Evolutionary conservation across 64 coral and sea anemone genomes (phyloP).

Genomic region (Stichodactyla helianthus): DNA sequence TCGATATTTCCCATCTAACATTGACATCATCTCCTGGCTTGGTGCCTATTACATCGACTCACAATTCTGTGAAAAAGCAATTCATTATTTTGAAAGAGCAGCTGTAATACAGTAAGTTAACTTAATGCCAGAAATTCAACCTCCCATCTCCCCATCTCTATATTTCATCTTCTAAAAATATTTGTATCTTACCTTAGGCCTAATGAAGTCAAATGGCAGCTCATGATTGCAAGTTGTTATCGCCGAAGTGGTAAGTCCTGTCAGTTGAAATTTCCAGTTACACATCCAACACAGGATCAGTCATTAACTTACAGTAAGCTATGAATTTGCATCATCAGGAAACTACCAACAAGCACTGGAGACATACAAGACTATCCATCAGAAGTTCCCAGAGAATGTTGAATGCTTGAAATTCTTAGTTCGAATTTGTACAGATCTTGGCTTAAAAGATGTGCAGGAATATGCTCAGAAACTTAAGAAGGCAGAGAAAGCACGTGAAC

Average conservation of each 20-base stretch:
- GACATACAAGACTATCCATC: conserved; percentile 89
- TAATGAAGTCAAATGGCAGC: conserved; percentile 99
- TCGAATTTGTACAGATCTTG: conserved; percentile 95
- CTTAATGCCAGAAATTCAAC: background rate
- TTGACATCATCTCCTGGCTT: conserved; percentile 98
- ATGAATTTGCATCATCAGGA: conserved; percentile 27
- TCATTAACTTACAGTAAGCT: background rate
- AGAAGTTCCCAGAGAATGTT: conserved; percentile 94
- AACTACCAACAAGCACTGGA: conserved; percentile 97
- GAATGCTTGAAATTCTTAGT: conserved; percentile 98
- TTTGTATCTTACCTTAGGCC: conserved; percentile 43
- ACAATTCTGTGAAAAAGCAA: conserved; percentile 98
- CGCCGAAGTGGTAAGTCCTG: conserved; percentile 85
- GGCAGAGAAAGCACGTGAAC: conserved; percentile 93
- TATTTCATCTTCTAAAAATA: background rate
- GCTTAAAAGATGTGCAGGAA: conserved; percentile 93
- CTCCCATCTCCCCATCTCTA: background rate
- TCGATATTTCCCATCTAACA: conserved; percentile 92
- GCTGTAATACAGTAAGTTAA: conserved; percentile 91
- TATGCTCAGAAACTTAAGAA: conserved; percentile 97
- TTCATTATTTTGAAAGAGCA: conserved; percentile 97
- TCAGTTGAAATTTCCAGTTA: no score
- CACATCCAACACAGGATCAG: no score
- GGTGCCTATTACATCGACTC: conserved; percentile 99
- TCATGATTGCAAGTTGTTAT: conserved; percentile 99